These are phyloP conservation scores for Spheniscus mendiculus DNA, from an alignment of 2,113 vertebrate species.

Conservation along the genomic window DNA sequence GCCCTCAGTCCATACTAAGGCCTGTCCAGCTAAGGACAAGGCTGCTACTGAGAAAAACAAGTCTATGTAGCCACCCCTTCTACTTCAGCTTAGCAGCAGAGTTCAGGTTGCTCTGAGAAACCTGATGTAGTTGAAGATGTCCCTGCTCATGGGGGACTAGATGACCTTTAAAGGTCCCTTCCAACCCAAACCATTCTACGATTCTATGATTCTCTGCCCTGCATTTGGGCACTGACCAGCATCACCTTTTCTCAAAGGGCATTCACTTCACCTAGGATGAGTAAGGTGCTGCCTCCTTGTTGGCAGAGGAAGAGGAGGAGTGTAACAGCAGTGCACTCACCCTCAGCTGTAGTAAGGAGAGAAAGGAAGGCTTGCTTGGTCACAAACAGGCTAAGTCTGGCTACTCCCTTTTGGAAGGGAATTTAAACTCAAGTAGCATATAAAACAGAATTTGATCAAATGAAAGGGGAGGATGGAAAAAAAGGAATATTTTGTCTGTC, in stretches of 20 bases:
- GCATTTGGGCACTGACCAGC: background rate
- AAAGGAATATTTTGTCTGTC: background rate
- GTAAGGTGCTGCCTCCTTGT: background rate
- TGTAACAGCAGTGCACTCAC: background rate
- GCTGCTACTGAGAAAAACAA: background rate
- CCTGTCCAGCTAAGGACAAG: background rate
- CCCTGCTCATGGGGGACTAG: accelerated
- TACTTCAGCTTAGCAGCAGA: background rate
- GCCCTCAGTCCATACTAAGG: background rate
- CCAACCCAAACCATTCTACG: background rate
- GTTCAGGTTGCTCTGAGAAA: background rate
- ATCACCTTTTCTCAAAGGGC: background rate
- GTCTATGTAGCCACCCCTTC: background rate
- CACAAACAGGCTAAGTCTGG: background rate
- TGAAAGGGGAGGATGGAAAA: background rate
- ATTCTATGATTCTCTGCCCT: background rate
- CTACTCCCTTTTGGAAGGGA: background rate
- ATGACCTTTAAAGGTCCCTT: background rate
- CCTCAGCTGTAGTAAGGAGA: background rate
- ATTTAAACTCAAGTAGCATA: background rate
- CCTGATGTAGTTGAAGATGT: background rate
- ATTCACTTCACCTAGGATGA: background rate
- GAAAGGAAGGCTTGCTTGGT: background rate
- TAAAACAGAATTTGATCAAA: background rate
- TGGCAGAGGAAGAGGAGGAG: background rate